Percentiles rank a stretch among this genome's conserved stretches.
These are phyloP conservation scores for Hydropotes inermis DNA, from an alignment of 2,113 vertebrate species.

Conservation along the genomic window DNA sequence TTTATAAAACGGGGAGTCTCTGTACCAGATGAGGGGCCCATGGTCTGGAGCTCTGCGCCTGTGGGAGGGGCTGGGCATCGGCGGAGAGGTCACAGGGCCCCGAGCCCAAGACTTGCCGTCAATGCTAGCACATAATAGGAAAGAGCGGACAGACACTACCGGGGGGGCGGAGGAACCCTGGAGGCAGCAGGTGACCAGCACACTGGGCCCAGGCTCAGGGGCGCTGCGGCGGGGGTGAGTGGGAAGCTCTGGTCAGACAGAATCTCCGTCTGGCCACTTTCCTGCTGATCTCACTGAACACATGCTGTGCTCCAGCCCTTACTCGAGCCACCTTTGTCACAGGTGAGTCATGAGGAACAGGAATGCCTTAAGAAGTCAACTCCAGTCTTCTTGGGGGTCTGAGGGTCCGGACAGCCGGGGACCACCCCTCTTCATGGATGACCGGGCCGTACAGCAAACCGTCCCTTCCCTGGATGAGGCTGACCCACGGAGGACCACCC, in stretches of 20 bases:
- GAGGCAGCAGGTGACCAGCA: background rate
- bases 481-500: too few relatives aligned
- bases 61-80: too few relatives aligned
- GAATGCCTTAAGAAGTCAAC: background rate
- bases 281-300: background rate
- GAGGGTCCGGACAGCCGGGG: background rate
- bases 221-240: background rate
- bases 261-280: background rate
- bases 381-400: background rate
- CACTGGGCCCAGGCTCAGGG: accelerated
- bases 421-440: background rate
- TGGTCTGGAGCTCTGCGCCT: too few relatives aligned
- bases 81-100: too few relatives aligned
- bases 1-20: background rate
- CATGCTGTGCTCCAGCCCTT: background rate
- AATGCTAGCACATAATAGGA: background rate
- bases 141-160: too few relatives aligned
- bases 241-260: background rate
- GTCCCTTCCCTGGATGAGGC: background rate
- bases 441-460: background rate
- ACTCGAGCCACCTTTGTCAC: background rate
- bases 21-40: accelerated
- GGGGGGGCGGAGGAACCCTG: background rate
- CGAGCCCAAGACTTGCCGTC: background rate
- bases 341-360: background rate